Conservation (phyloP, 2,888 invertebrate genomes). For the Mesochorus sp. region DNA sequence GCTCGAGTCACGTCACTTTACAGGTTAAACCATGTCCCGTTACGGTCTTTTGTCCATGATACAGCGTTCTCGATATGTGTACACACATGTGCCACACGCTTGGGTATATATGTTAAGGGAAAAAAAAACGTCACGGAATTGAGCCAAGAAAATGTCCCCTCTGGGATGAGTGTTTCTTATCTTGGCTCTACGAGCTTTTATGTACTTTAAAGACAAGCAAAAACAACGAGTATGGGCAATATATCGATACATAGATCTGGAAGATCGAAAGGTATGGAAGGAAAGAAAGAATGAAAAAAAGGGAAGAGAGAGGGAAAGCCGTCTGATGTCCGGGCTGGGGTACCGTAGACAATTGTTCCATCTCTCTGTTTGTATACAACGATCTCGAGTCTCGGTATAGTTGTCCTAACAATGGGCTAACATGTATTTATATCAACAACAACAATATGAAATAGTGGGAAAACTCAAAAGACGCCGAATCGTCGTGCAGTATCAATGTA, state of each 20-base stretch:
- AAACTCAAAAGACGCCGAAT: slow-evolving; percentile 46
- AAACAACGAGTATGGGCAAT: neutral
- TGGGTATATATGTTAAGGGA: too few relatives aligned
- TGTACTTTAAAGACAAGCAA: slow-evolving; percentile 6
- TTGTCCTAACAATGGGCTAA: neutral
- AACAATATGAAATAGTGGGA: neutral
- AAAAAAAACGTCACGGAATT: neutral
- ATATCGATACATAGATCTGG: slow-evolving; percentile 39
- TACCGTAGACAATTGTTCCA: slow-evolving; percentile 55
- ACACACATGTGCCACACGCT: too few relatives aligned
- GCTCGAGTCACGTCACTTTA: neutral
- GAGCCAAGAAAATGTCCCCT: slow-evolving; percentile 41
- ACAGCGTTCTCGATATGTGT: neutral
- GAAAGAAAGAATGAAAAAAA: too few relatives aligned
- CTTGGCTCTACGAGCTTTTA: slow-evolving; percentile 36
- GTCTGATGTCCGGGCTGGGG: slow-evolving; percentile 18
- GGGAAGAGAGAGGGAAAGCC: neutral
- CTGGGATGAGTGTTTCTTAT: slow-evolving; percentile 48
- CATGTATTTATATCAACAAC: neutral
- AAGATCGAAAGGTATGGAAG: too few relatives aligned
- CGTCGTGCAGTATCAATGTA: slow-evolving; percentile 35
- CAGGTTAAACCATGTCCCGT: neutral
- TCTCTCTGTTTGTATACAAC: slow-evolving; percentile 5
- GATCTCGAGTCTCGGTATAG: neutral
- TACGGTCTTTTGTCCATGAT: neutral